Evolutionary conservation across 1,140 invertebrate genomes (phyloP).

Genomic region (Heliconius congener): DNA sequence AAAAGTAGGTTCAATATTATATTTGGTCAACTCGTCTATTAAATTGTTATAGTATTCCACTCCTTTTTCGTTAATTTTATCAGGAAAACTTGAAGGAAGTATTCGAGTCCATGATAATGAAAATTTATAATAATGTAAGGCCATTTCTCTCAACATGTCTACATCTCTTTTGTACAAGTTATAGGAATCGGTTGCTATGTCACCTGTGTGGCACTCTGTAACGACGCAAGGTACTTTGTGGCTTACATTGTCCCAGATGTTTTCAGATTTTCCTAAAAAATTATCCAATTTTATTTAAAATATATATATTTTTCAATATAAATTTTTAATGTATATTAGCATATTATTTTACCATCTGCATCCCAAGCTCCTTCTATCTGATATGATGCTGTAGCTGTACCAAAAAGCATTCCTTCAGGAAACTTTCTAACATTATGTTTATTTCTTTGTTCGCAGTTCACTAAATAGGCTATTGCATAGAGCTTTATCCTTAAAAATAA

Average conservation of each 20-base stretch:
- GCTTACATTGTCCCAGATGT: constrained; percentile 82
- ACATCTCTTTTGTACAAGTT: constrained; percentile 77
- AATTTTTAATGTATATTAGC: not conserved
- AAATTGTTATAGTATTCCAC: constrained; percentile 84
- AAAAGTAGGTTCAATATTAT: constrained; percentile 75
- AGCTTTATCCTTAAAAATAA: not conserved
- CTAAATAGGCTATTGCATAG: not conserved
- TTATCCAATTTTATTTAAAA: too few relatives aligned
- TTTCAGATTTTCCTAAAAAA: constrained; percentile 32
- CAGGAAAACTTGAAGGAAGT: constrained; percentile 82
- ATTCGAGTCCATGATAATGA: constrained; percentile 86
- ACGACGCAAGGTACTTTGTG: constrained; percentile 79
- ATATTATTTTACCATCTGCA: constrained; percentile 37
- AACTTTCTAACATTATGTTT: constrained; percentile 40
- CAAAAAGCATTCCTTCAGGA: constrained; percentile 39
- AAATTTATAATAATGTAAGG: constrained; percentile 83
- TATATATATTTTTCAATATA: not conserved
- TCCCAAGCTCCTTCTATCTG: constrained; percentile 26
- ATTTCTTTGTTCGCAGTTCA: not conserved
- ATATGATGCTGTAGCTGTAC: constrained; percentile 44
- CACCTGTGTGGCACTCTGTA: constrained; percentile 79
- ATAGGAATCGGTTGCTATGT: constrained; percentile 69
- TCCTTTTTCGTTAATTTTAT: constrained; percentile 60
- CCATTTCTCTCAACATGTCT: constrained; percentile 79
- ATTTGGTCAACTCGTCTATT: constrained; percentile 82